Conservation (phyloP, 2,888 invertebrate genomes). For the Drosophila birchii region DNA sequence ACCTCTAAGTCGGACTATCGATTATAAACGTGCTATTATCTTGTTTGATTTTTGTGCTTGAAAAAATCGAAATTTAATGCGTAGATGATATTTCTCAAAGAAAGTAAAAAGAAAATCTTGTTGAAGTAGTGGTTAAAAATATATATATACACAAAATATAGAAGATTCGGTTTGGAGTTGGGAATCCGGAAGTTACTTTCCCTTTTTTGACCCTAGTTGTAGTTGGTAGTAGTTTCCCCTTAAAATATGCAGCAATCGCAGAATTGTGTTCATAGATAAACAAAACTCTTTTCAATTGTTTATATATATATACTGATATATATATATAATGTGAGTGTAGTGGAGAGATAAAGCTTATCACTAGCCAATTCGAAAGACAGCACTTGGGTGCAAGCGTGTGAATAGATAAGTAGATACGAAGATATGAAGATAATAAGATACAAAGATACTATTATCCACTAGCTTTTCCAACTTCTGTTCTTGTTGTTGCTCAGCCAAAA, state of each 20-base stretch:
- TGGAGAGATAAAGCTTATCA: slow-evolving; percentile 63
- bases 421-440: slow-evolving; percentile 27
- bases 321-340: slow-evolving; percentile 33
- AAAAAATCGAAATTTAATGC: slow-evolving; percentile 31
- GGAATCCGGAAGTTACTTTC: slow-evolving; percentile 63
- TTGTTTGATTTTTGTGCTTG: slow-evolving; percentile 31
- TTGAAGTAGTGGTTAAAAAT: slow-evolving; percentile 41
- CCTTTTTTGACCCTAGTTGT: slow-evolving; percentile 51
- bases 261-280: slow-evolving; percentile 67
- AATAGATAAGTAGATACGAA: slow-evolving; percentile 38
- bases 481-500: slow-evolving; percentile 39
- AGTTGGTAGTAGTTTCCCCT: slow-evolving; percentile 55
- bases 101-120: slow-evolving; percentile 68
- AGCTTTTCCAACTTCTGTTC: slow-evolving; percentile 35
- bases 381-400: slow-evolving; percentile 38
- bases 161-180: slow-evolving; percentile 35
- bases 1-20: slow-evolving; percentile 29
- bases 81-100: slow-evolving; percentile 66
- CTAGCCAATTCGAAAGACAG: slow-evolving; percentile 71
- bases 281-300: slow-evolving; percentile 40
- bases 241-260: slow-evolving; percentile 34
- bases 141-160: slow-evolving; percentile 9
- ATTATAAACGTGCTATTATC: slow-evolving; percentile 28
- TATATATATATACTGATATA: slow-evolving; percentile 19
- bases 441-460: slow-evolving; percentile 44